Evolutionary conservation across 2,113 vertebrate genomes (phyloP).

Genomic region (Accipiter cooperii): DNA sequence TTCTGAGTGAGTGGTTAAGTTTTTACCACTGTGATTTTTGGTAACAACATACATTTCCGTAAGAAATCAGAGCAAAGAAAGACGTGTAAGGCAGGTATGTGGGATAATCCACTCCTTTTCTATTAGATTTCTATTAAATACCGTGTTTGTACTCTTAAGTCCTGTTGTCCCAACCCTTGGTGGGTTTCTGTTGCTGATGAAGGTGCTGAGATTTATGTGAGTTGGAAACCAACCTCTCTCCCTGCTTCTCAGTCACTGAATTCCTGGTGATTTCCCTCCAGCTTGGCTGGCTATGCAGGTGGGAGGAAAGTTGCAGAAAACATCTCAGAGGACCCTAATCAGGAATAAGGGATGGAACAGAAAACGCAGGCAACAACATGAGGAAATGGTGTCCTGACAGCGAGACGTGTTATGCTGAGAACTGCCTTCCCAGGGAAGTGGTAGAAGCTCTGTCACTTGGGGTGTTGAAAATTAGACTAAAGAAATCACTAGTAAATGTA

Average conservation of each 20-base stretch:
- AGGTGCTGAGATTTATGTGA: neutral
- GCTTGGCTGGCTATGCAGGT: rapidly evolving
- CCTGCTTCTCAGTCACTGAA: neutral
- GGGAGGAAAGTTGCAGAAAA: neutral
- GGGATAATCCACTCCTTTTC: neutral
- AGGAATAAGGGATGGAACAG: neutral
- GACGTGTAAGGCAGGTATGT: rapidly evolving
- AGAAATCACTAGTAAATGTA: neutral
- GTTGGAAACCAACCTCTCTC: neutral
- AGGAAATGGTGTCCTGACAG: neutral
- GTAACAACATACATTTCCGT: neutral
- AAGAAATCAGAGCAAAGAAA: neutral
- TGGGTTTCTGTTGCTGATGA: neutral
- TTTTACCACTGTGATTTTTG: neutral
- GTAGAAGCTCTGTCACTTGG: neutral
- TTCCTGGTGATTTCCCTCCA: neutral
- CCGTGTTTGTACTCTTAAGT: neutral
- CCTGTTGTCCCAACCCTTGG: neutral
- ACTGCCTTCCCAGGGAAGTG: neutral
- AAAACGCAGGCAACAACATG: rapidly evolving
- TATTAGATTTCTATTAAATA: neutral
- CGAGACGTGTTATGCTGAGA: rapidly evolving
- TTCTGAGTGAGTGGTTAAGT: neutral
- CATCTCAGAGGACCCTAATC: neutral
- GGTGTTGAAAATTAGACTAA: neutral